A percentile compares a stretch with the other conserved stretches of the same genome.
Conservation (phyloP, 2,113 vertebrate genomes). For the Micromys minutus region DNA sequence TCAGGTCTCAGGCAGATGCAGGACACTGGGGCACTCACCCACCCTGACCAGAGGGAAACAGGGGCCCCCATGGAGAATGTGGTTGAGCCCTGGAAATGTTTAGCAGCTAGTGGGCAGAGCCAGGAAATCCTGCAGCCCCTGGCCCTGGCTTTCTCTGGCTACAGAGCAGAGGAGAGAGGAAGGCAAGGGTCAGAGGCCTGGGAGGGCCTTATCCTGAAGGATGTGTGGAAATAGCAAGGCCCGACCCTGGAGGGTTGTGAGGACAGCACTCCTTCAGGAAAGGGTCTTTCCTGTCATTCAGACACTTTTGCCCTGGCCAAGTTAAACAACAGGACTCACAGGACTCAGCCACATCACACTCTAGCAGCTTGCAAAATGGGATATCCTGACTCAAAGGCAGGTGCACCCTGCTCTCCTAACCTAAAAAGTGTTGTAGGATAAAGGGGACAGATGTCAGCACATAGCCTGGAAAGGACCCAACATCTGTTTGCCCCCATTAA, state of each 20-base stretch:
- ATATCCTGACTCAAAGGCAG: not conserved
- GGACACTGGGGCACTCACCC: not conserved
- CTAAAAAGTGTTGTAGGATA: not conserved
- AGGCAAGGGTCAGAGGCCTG: conserved; percentile 52
- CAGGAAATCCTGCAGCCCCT: conserved; percentile 63
- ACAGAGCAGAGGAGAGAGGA: conserved; percentile 17
- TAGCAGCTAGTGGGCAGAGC: not conserved
- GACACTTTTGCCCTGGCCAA: not conserved
- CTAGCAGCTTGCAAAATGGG: not conserved
- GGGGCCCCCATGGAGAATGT: not conserved
- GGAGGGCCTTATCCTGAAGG: conserved; percentile 55
- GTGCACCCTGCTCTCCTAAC: not conserved
- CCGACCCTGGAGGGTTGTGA: not conserved
- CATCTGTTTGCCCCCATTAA: not conserved
- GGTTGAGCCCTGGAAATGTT: not conserved
- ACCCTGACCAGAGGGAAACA: not conserved
- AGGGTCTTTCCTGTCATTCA: conserved; percentile 72
- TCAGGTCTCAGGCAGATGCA: not conserved
- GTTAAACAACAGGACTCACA: conserved; percentile 25
- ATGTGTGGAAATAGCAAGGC: conserved; percentile 69
- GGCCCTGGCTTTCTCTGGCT: not conserved
- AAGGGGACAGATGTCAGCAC: not conserved
- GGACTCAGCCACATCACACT: not conserved
- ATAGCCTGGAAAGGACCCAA: not conserved
- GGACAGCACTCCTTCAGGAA: conserved; percentile 11